Base-by-base conservation (phyloP, 92 coral and sea anemone species). In the Zoanthus solanderi region DNA sequence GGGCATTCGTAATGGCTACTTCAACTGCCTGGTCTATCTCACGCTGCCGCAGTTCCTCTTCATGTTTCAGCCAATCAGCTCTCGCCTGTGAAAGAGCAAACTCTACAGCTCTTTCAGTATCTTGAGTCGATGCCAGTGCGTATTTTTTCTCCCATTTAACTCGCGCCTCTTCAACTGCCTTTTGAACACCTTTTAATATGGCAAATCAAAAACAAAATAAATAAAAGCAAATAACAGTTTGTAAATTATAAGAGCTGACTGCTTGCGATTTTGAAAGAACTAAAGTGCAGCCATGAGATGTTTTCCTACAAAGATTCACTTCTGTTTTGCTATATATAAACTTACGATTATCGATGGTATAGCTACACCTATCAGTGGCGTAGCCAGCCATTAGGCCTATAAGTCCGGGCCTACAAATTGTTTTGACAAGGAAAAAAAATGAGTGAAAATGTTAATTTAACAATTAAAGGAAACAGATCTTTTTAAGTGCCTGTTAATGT, bases 11-110 rank as follows among this genome's bases (percentile, higher is more conserved):
- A 31, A 91, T 90, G 17, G 95, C 95, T 56, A 93, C 96, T 87
- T 96, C 98, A 23, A 93, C 93, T 17, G 92, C 96, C 37, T 97
- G 95, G 18, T 92, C 94, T 31, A 94, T 91, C 57, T 95, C 98
- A 61, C 92, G 79, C 75, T 90, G 94, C 10, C 94, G 89, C 42
- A 91, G 75, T 78, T 92, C 95, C 46, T 94, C 99, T 13, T 93
- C 97, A 31, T 92, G 91, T 67, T 76, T 95, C 53, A 92, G 87
- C 99, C 99, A 97, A 78, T 93, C 93, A 81, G 90, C 89, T 61
- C 87, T 93, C 5, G 99, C 98, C 58, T 92, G 94, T 31, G 92
- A 89, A 79, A 97, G 88, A 77, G 98, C 98, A 74, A 83, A 42
- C 72, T 90, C 95, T 11, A 94, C 90, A 10, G 97, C 97, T 84